Evolutionary conservation across 2,113 vertebrate species (phyloP).

Genomic region (Leucoraja erinaceus): DNA sequence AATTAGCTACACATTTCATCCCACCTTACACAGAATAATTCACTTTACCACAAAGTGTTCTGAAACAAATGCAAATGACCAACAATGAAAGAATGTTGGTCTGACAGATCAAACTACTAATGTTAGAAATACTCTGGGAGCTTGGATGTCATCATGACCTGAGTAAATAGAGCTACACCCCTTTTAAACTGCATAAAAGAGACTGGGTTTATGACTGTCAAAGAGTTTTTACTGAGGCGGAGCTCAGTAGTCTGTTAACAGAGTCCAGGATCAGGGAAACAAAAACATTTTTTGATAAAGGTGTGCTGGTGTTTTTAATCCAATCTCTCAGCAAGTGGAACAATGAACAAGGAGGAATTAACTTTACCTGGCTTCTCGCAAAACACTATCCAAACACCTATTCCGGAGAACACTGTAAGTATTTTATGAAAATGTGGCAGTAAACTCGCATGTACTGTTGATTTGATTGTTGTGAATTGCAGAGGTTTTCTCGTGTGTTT

Average conservation of each 20-base stretch:
- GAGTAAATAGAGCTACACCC: constrained; percentile 14
- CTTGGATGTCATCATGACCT: neutral
- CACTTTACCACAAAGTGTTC: neutral
- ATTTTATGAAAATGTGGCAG: neutral
- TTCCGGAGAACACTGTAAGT: constrained; percentile 3
- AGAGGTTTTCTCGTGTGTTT: no score
- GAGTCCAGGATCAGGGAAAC: neutral
- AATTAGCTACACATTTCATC: no score
- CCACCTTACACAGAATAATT: no score
- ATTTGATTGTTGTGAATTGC: neutral
- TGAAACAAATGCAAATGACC: neutral
- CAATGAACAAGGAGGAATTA: neutral
- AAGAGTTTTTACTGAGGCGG: neutral
- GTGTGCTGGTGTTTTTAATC: neutral
- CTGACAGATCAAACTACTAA: neutral
- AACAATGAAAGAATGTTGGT: neutral
- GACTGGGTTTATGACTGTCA: neutral
- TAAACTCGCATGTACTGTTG: neutral
- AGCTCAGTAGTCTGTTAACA: neutral
- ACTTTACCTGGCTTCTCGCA: constrained; percentile 4
- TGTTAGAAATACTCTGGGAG: neutral
- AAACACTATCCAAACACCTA: neutral
- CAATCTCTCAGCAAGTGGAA: neutral
- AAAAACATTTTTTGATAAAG: neutral
- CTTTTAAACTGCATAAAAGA: constrained; percentile 26